These are phyloP conservation scores for Drosophila sechellia DNA, from an alignment of 1,140 invertebrate genomes.

Conservation along the genomic window DNA sequence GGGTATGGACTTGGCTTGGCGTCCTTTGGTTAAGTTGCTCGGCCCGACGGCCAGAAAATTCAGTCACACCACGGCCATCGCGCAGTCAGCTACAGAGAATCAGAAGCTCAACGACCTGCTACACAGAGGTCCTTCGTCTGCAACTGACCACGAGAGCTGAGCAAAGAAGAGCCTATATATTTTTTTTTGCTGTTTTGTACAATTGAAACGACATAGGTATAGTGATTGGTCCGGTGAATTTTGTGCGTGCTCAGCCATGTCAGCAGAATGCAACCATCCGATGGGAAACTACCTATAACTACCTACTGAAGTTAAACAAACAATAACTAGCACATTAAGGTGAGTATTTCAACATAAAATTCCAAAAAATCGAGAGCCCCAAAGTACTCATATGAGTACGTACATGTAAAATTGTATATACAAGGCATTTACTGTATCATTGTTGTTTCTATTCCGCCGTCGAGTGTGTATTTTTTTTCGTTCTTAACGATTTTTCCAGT, in stretches of 20 bases:
- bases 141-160: constrained; percentile 34
- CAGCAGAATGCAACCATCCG: constrained; percentile 13
- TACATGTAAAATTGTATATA: constrained; percentile 33
- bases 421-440: constrained; percentile 24
- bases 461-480: constrained; percentile 20
- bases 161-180: constrained; percentile 1
- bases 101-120: constrained; percentile 17
- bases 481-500: constrained; percentile 84
- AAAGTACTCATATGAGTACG: constrained; percentile 28
- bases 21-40: constrained; percentile 30
- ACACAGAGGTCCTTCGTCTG: constrained; percentile 20
- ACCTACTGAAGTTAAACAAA: constrained; percentile 2
- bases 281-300: constrained; percentile 7
- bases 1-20: constrained; percentile 9
- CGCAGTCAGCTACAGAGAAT: constrained; percentile 51
- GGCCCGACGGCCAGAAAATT: constrained; percentile 9
- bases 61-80: constrained; percentile 70
- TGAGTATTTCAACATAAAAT: constrained; percentile 4
- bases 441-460: constrained; percentile 37
- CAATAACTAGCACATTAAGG: constrained; percentile 38
- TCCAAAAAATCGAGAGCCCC: not conserved
- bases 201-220: constrained; percentile 5
- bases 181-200: constrained; percentile 22
- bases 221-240: constrained; percentile 6
- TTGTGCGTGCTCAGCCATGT: constrained; percentile 8